Evolutionary conservation across 2,113 vertebrate species (phyloP).

Genomic region (Lepisosteus oculatus): DNA sequence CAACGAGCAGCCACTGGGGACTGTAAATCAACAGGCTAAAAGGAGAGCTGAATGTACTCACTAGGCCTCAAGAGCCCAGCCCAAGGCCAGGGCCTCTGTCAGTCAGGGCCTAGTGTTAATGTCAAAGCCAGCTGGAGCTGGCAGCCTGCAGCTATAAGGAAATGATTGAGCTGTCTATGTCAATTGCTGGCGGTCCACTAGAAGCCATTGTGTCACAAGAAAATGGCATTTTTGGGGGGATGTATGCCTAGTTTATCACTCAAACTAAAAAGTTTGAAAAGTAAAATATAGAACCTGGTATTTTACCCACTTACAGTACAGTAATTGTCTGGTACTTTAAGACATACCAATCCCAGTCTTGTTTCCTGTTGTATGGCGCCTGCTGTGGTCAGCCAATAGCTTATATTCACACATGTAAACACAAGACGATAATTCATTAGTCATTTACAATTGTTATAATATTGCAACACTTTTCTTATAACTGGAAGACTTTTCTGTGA

Average conservation of each 20-base stretch:
- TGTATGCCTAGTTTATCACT: not conserved
- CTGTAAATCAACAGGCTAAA: constrained; percentile 80
- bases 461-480: too few relatives aligned
- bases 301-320: not conserved
- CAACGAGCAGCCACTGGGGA: constrained; percentile 65
- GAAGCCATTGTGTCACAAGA: constrained; percentile 74
- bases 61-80: constrained; percentile 59
- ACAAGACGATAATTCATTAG: too few relatives aligned
- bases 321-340: too few relatives aligned
- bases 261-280: too few relatives aligned
- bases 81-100: constrained; percentile 69
- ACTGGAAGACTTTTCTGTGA: too few relatives aligned
- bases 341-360: too few relatives aligned
- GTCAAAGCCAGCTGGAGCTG: constrained; percentile 74
- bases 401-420: too few relatives aligned
- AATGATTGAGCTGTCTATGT: constrained; percentile 76
- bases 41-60: constrained; percentile 73
- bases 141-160: constrained; percentile 61
- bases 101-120: constrained; percentile 65
- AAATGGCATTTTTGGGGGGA: constrained; percentile 34
- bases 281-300: too few relatives aligned
- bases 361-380: too few relatives aligned
- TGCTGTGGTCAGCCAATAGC: too few relatives aligned
- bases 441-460: too few relatives aligned
- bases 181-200: constrained; percentile 72